A percentile compares a stretch with the other conserved stretches of the same genome.
Evolutionary conservation across 1,140 invertebrate genomes (phyloP).

Genomic region (Penaeus vannamei): DNA sequence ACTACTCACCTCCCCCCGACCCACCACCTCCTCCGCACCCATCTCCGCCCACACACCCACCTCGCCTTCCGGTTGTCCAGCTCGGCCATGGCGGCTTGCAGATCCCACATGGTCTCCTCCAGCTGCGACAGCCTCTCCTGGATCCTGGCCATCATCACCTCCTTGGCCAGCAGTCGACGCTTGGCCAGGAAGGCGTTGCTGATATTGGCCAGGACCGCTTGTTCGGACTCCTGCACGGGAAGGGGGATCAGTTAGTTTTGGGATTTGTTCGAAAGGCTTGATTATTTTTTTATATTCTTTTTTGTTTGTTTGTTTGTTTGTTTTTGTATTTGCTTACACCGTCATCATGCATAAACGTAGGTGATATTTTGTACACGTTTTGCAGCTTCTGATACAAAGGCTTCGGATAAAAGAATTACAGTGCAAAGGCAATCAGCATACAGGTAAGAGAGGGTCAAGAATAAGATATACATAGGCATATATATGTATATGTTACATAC

Average conservation of each 20-base stretch:
- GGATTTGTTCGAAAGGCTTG: no score
- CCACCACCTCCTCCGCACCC: not conserved
- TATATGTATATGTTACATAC: slow-evolving; percentile 11
- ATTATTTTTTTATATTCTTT: no score
- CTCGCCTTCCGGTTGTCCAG: not conserved
- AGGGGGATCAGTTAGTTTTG: not conserved
- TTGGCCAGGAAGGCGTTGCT: slow-evolving; percentile 58
- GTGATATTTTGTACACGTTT: no score
- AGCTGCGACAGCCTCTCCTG: slow-evolving; percentile 34
- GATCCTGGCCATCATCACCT: slow-evolving; percentile 36
- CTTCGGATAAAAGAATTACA: no score
- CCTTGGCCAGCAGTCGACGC: slow-evolving; percentile 41
- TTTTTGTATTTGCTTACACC: no score
- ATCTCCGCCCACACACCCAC: not conserved
- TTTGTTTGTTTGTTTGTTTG: no score
- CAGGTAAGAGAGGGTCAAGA: not conserved
- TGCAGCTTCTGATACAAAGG: no score
- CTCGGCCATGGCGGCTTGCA: slow-evolving; percentile 34
- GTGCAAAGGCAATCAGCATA: not conserved
- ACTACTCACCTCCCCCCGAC: not conserved
- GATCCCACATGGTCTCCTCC: slow-evolving; percentile 37
- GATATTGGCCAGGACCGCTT: slow-evolving; percentile 49
- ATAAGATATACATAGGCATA: not conserved
- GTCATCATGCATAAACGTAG: no score
- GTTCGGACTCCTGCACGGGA: slow-evolving; percentile 46